Evolutionary conservation across 1,140 invertebrate species (phyloP).

Genomic region (Papilio glaucus): DNA sequence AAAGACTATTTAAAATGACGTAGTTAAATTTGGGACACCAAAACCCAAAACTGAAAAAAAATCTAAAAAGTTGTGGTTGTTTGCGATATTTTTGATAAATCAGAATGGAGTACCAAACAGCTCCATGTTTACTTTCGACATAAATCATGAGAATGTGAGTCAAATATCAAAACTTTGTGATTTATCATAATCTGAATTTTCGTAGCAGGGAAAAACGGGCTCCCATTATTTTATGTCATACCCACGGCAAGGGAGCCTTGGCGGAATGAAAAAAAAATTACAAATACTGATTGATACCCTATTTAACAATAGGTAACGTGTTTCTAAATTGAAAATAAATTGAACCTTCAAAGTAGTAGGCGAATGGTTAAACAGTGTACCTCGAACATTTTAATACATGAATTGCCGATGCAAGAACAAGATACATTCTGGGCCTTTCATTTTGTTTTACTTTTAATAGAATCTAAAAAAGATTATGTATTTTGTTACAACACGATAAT

Average conservation of each 20-base stretch:
- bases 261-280: conserved; percentile 19
- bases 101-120: conserved; percentile 15
- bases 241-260: conserved; percentile 16
- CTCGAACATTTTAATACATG: too few relatives aligned
- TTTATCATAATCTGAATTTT: conserved; percentile 37
- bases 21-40: background rate
- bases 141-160: conserved; percentile 37
- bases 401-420: too few relatives aligned
- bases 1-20: background rate
- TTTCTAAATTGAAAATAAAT: background rate
- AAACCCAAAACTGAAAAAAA: background rate
- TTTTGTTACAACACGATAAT: too few relatives aligned
- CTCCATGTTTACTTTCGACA: conserved; percentile 31
- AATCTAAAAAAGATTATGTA: too few relatives aligned
- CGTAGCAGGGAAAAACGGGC: conserved; percentile 27
- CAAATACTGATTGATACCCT: conserved; percentile 4
- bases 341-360: background rate
- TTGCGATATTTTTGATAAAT: conserved; percentile 26
- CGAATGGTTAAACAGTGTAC: too few relatives aligned
- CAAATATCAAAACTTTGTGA: conserved; percentile 37
- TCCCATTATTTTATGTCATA: conserved; percentile 35
- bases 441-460: too few relatives aligned
- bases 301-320: too few relatives aligned
- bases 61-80: background rate
- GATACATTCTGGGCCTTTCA: too few relatives aligned